Evolutionary conservation across 2,797 vertebrate genomes (phyloP).

Genomic region (Acropternis orthonyx): DNA sequence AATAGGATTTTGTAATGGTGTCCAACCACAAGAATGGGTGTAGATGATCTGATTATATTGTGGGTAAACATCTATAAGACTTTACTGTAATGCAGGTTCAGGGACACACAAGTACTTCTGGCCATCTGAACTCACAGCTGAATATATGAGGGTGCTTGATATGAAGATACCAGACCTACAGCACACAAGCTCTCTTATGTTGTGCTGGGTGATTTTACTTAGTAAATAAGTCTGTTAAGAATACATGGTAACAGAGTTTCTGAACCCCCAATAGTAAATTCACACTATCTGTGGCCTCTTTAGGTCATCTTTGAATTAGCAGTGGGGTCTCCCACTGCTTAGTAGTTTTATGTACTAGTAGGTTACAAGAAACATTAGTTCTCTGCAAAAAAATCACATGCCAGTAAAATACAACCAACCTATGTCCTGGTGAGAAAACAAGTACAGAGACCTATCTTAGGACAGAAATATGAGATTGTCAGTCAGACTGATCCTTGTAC

Average conservation of each 20-base stretch:
- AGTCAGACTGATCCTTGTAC: not conserved
- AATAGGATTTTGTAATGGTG: not conserved
- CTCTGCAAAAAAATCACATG: not conserved
- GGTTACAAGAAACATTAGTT: not conserved
- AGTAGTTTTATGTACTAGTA: not conserved
- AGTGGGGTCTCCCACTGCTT: not conserved
- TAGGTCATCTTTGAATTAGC: not conserved
- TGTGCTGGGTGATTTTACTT: not conserved
- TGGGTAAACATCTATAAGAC: not conserved
- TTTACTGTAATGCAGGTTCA: not conserved
- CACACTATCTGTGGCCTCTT: not conserved
- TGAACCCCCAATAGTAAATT: not conserved
- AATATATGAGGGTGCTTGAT: not conserved
- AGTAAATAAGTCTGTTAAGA: not conserved
- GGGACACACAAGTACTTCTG: not conserved
- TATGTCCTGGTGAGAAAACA: not conserved
- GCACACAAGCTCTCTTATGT: not conserved
- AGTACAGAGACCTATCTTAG: not conserved
- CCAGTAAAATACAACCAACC: not conserved
- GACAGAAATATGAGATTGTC: not conserved
- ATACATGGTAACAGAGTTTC: not conserved
- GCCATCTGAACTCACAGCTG: not conserved
- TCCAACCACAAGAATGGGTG: not conserved
- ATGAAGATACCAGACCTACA: not conserved
- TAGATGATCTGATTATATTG: not conserved